These are phyloP conservation scores for Nomada fabriciana DNA, from an alignment of 2,888 invertebrate genomes.

Conservation along the genomic window DNA sequence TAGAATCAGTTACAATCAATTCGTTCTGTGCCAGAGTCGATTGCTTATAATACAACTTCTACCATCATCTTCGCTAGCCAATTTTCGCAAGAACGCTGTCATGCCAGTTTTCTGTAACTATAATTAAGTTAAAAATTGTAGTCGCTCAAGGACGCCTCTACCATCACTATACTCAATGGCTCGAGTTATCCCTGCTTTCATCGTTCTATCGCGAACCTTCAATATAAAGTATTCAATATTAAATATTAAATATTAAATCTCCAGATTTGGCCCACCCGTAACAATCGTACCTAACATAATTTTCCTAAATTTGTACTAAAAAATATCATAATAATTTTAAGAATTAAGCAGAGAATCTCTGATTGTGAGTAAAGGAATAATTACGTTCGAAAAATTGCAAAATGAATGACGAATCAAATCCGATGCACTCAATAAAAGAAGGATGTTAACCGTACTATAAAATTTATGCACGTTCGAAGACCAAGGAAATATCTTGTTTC, in stretches of 20 bases:
- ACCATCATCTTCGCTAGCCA: neutral
- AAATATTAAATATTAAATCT: no score
- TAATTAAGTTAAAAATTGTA: neutral
- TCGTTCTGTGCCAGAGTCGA: neutral
- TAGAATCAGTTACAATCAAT: neutral
- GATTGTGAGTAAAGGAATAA: no score
- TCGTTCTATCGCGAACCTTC: neutral
- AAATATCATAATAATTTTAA: no score
- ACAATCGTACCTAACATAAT: no score
- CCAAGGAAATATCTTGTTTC: neutral
- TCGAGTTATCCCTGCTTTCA: neutral
- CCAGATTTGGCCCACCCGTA: no score
- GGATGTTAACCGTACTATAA: no score
- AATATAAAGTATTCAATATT: no score
- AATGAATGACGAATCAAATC: neutral
- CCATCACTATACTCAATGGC: neutral
- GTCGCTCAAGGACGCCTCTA: conserved; percentile 7
- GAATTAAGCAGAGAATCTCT: no score
- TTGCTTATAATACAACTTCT: conserved; percentile 6
- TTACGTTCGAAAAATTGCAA: neutral
- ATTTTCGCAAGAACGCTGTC: neutral
- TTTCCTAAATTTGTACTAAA: no score
- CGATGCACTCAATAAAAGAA: no score
- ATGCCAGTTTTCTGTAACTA: no score
- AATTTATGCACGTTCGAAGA: no score